These are phyloP conservation scores for Drosophila punjabiensis DNA, from an alignment of 1,140 invertebrate genomes.

Conservation along the genomic window DNA sequence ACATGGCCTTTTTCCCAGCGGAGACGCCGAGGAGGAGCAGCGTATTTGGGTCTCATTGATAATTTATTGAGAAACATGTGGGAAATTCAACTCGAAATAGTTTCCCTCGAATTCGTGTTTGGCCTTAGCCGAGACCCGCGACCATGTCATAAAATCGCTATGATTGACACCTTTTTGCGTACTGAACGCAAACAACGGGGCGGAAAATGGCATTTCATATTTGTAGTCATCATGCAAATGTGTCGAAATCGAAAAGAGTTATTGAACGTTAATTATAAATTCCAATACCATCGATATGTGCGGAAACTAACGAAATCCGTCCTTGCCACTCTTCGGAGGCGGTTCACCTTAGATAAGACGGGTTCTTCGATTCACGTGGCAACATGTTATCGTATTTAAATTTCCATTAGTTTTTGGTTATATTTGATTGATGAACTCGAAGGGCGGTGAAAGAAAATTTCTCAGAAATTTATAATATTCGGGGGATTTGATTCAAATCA, in stretches of 20 bases:
- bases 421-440: slow-evolving; percentile 56
- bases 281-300: slow-evolving; percentile 61
- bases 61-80: slow-evolving; percentile 59
- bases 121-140: slow-evolving; percentile 63
- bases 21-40: slow-evolving; percentile 20
- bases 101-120: slow-evolving; percentile 51
- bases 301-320: slow-evolving; percentile 54
- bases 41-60: slow-evolving; percentile 69
- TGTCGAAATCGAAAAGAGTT: slow-evolving; percentile 63
- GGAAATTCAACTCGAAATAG: slow-evolving; percentile 49
- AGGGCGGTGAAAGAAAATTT: slow-evolving; percentile 13
- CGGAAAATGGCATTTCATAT: slow-evolving; percentile 45
- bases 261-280: slow-evolving; percentile 80
- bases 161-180: slow-evolving; percentile 76
- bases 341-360: slow-evolving; percentile 69
- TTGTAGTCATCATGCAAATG: slow-evolving; percentile 46
- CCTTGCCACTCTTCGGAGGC: slow-evolving; percentile 52
- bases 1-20: slow-evolving; percentile 60
- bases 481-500: no score
- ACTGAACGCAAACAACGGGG: slow-evolving; percentile 39
- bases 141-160: slow-evolving; percentile 46
- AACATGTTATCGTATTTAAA: slow-evolving; percentile 49
- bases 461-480: slow-evolving; percentile 16
- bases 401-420: slow-evolving; percentile 42
- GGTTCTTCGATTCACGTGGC: slow-evolving; percentile 54